Conservation (phyloP, 2,797 vertebrate species). For the Poeciliopsis presidionis region DNA sequence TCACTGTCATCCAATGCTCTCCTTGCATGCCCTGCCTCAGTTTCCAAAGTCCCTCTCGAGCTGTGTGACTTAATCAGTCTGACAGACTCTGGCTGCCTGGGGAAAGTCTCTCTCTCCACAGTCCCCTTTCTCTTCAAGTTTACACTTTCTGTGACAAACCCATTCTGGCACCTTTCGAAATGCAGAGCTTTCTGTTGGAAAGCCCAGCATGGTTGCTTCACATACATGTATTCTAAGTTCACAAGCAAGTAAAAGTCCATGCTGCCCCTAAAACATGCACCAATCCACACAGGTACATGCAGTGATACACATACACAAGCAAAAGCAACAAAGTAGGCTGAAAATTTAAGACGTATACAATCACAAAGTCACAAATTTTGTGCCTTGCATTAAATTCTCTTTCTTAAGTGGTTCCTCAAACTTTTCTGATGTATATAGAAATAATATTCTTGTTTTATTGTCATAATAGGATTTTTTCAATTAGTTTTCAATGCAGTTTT, state of each 20-base stretch:
- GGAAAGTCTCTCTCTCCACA: constrained; percentile 82
- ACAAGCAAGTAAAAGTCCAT: constrained; percentile 33
- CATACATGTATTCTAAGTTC: constrained; percentile 46
- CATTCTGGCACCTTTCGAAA: constrained; percentile 87
- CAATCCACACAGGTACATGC: constrained; percentile 32
- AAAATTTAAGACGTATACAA: constrained; percentile 26
- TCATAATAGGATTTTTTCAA: constrained; percentile 61
- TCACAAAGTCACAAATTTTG: constrained; percentile 27
- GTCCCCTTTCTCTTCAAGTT: constrained; percentile 84
- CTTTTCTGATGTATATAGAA: constrained; percentile 42
- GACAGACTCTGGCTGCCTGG: constrained; percentile 90
- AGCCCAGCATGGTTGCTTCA: constrained; percentile 61
- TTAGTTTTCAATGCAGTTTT: constrained; percentile 57
- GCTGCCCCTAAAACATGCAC: constrained; percentile 28
- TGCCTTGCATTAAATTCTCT: constrained; percentile 33
- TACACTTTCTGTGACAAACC: constrained; percentile 86
- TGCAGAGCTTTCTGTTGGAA: constrained; percentile 68
- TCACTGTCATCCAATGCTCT: constrained; percentile 54
- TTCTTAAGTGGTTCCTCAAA: constrained; percentile 46
- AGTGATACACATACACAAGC: constrained; percentile 4
- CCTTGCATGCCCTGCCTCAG: constrained; percentile 74
- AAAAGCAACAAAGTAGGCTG: constrained; percentile 11
- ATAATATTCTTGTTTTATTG: constrained; percentile 52
- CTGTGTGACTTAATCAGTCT: constrained; percentile 88
- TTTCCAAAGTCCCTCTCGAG: constrained; percentile 80